Conservation (phyloP, 2,888 invertebrate genomes). For the Ceraclea dissimilis region DNA sequence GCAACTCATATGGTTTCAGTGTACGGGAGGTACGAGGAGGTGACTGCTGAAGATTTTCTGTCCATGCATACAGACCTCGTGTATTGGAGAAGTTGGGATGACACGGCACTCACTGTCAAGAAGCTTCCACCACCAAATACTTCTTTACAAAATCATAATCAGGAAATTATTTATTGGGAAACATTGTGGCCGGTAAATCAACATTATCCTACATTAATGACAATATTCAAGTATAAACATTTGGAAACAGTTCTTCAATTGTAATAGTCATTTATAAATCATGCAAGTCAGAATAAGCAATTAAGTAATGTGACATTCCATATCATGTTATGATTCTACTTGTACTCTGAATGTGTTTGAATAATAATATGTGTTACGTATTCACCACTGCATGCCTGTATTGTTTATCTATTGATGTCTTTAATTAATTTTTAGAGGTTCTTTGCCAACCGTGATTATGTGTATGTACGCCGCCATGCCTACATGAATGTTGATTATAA, state of each 20-base stretch:
- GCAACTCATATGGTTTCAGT: constrained; percentile 39
- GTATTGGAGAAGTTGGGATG: constrained; percentile 75
- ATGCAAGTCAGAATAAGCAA: no score
- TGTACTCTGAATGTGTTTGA: no score
- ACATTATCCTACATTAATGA: no score
- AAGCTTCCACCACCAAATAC: constrained; percentile 34
- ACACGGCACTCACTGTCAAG: constrained; percentile 59
- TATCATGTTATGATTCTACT: no score
- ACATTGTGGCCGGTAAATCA: constrained; percentile 84
- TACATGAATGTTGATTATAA: constrained; percentile 11
- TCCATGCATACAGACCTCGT: constrained; percentile 74
- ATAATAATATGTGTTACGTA: no score
- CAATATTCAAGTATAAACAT: no score
- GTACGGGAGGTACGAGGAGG: constrained; percentile 73
- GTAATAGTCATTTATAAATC: no score
- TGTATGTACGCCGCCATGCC: constrained; percentile 63
- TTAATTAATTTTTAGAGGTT: constrained; percentile 58
- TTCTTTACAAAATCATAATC: constrained; percentile 52
- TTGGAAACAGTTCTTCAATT: no score
- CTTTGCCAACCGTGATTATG: constrained; percentile 81
- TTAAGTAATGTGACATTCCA: no score
- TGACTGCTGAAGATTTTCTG: constrained; percentile 70
- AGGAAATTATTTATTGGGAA: constrained; percentile 81
- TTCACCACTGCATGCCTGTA: no score
- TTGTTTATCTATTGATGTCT: no score